Evolutionary conservation across 2,797 vertebrate genomes (phyloP).

Genomic region (Oreonectes daqikongensis): DNA sequence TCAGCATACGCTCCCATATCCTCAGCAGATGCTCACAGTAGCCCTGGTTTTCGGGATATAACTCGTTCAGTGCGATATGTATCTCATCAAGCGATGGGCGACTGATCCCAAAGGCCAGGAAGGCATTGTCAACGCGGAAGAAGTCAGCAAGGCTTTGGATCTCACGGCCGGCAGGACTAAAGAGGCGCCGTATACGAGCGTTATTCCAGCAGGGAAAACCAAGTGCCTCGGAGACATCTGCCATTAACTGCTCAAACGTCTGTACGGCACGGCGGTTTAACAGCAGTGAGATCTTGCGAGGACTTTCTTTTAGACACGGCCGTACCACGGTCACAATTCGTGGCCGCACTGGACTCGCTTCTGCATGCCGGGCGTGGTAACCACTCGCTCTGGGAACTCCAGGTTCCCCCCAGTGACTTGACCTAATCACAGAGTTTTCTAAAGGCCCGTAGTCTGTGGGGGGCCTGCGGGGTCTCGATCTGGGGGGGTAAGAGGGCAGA

Average conservation of each 20-base stretch:
- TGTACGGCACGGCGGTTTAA: conserved; percentile 90
- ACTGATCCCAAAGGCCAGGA: conserved; percentile 87
- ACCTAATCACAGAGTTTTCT: conserved; percentile 26
- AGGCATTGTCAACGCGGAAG: conserved; percentile 88
- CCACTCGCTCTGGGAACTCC: conserved; percentile 30
- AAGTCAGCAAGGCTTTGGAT: conserved; percentile 89
- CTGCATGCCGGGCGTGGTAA: conserved; percentile 82
- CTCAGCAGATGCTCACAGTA: conserved; percentile 72
- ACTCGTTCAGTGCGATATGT: conserved; percentile 85
- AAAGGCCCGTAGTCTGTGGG: conserved; percentile 23
- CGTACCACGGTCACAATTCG: conserved; percentile 90
- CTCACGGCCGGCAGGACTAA: conserved; percentile 87
- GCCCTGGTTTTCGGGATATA: conserved; percentile 82
- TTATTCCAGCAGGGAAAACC: conserved; percentile 93
- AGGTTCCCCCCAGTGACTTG: conserved; percentile 40
- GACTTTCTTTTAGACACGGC: conserved; percentile 74
- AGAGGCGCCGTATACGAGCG: conserved; percentile 87
- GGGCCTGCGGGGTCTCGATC: conserved; percentile 30
- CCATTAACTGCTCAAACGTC: conserved; percentile 90
- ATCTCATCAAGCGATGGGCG: conserved; percentile 83
- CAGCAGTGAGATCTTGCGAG: conserved; percentile 88
- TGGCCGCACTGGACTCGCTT: conserved; percentile 86
- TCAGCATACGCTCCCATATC: conserved; percentile 80
- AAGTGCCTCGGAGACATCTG: conserved; percentile 92
- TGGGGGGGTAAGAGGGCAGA: conserved; percentile 33